Base-by-base conservation (phyloP, 2,888 invertebrate genomes). In the Sinotaia quadrata region DNA sequence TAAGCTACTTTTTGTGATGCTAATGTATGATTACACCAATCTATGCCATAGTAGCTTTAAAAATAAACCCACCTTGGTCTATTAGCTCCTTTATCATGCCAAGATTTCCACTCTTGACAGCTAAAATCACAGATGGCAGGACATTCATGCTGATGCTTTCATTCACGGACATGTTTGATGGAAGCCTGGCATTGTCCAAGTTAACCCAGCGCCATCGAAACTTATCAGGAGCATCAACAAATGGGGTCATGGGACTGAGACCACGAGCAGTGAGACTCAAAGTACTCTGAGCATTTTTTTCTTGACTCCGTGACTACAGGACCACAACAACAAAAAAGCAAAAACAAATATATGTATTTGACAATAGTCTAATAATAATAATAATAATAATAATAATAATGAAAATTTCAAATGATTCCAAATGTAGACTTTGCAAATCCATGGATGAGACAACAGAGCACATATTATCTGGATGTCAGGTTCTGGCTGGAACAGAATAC, bases 161-260 rank as follows among this genome's bases (percentile, higher is more conserved):
- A 12, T 65, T 77, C 60, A 78, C 69, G 2, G 75, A 62, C 70
- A 82, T 78, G 54, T 74, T 78, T 10, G 79, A 72, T 24, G 78
- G 73, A 47, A 81, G 73, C 33, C 78, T 77, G 8, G 81, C 75
- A 68, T 78, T 84, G 74, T 87, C 87, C 71, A 86, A 72, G 73
- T 82, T 83, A 52, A 85, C 76, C 87, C 86, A 86, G 75, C 79
- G 78, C 83, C 84, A 86, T 66, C 83, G 84, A 74, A 86, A 86
- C 63, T 86, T 86, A 68, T 86, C 86, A 12, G 85, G 85, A 10
- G 85, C 81, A 69, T 87, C 87, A 33, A 83, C 82, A 81, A 87
- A 87, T 12, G 87, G 87, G 4, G 87, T 87, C 86, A 87, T 85
- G 18, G 87, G 87, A 75, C 87, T 87, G 34, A 87, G 75, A 4